Conservation (phyloP, 2,888 invertebrate genomes). For the Xestobium rufovillosum region DNA sequence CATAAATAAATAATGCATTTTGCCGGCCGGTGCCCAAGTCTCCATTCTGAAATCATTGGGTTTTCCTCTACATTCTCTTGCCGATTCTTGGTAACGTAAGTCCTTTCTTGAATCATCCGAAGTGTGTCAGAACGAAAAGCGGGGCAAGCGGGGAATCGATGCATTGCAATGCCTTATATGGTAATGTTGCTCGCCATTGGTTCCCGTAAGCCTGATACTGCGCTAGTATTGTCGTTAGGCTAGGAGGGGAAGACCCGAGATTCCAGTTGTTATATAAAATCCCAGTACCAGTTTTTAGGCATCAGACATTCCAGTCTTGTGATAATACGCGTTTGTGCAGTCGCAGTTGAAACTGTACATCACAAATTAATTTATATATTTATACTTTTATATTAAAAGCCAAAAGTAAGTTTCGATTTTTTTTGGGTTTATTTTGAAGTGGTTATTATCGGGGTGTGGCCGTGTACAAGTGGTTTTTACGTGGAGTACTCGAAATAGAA, state of each 20-base stretch:
- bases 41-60: no score
- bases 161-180: constrained; percentile 70
- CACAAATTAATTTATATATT: constrained; percentile 28
- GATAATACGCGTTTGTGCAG: constrained; percentile 35
- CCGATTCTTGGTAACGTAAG: constrained; percentile 8
- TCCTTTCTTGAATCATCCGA: constrained; percentile 17
- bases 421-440: constrained; percentile 6
- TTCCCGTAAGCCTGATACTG: constrained; percentile 36
- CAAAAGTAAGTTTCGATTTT: constrained; percentile 29
- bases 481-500: no score
- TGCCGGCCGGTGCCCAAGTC: no score
- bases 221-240: constrained; percentile 38
- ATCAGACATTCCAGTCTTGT: constrained; percentile 38
- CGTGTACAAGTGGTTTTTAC: no score
- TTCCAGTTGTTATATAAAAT: constrained; percentile 51
- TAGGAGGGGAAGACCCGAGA: constrained; percentile 51
- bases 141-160: constrained; percentile 44
- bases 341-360: constrained; percentile 31
- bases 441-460: no score
- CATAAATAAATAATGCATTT: no score
- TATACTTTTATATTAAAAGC: constrained; percentile 30
- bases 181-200: constrained; percentile 68
- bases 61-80: no score
- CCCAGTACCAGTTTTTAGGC: constrained; percentile 27
- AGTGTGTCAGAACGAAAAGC: constrained; percentile 30